Evolutionary conservation across 2,113 vertebrate species (phyloP), one percentile per base, ranked within the genome.

Genomic region (Saguinus midas): DNA sequence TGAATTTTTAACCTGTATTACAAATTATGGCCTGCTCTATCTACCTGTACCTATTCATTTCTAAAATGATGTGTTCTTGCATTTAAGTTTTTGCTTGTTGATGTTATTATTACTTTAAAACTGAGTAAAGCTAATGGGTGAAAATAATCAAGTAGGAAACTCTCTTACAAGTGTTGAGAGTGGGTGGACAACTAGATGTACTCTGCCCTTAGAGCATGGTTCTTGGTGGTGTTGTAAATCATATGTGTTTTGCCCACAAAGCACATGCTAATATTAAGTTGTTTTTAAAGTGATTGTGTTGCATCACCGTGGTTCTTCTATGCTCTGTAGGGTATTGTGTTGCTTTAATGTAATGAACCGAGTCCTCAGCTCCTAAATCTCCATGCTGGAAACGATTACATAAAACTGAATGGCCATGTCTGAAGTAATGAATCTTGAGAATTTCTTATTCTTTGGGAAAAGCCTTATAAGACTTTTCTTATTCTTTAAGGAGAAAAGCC

Each of bases 331-430:
- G 9, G 1, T 98, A 98, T 99, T 98, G 86, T 88, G 83, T 99
- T 99, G 97, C 98, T 98, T 96, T 98, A 98, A 97, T 98, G 98
- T 98, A 98, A 99, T 98, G 97, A 98, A 98, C 98, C 96, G 85
- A 98, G 96, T 97, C 97, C 97, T 97, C 82, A 88, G 95, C 96
- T 97, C 95, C 98, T 98, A 97, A 98, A 96, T 98, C 35, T 29
- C 96, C 87, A 96, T 98, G 97, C 98, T 98, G 98, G 98, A 98
- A 99, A 98, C 97, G 98, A 98, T 98, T 98, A 98, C 94, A 97
- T 97, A 98, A 98, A 98, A 89, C 93, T 95, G 95, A 97, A 95
- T 94, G 82, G 95, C 97, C 97, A 48, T 98, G 96, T 96, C 97
- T 97, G 96, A 98, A 97, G 92, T 92, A 95, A 95, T 8, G 55